These are phyloP conservation scores for Troides helena DNA, from an alignment of 2,888 invertebrate species.

Conservation along the genomic window DNA sequence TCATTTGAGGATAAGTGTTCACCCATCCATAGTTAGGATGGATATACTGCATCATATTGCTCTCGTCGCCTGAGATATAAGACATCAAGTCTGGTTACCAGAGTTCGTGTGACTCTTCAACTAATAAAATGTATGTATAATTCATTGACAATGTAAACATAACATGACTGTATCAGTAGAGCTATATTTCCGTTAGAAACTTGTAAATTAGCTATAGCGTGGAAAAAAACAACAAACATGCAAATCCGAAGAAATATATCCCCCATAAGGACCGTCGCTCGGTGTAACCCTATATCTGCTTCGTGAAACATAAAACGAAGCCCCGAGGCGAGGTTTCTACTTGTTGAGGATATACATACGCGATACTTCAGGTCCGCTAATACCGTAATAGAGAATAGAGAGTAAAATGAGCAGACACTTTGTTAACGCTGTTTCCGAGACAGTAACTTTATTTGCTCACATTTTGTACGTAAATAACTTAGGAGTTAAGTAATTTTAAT, in stretches of 20 bases:
- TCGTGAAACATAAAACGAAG: constrained; percentile 32
- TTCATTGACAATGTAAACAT: too few species aligned
- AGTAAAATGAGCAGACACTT: constrained; percentile 34
- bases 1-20: too few species aligned
- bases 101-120: too few species aligned
- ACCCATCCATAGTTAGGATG: too few species aligned
- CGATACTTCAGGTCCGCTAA: constrained; percentile 32
- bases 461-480: constrained; percentile 3
- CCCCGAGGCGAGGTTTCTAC: constrained; percentile 22
- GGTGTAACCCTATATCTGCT: constrained; percentile 28
- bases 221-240: background rate
- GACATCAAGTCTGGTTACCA: too few species aligned
- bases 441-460: constrained; percentile 8
- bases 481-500: background rate
- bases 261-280: constrained; percentile 9
- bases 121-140: too few species aligned
- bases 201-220: background rate
- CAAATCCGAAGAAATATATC: constrained; percentile 7
- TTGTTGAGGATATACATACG: constrained; percentile 21
- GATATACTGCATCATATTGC: too few species aligned
- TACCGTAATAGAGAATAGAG: constrained; percentile 36
- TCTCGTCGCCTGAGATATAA: too few species aligned
- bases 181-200: too few species aligned
- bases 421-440: constrained; percentile 12
- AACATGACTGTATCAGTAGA: too few species aligned